Evolutionary conservation across 2,888 invertebrate species (phyloP).

Genomic region (Cerastis rubricosa): DNA sequence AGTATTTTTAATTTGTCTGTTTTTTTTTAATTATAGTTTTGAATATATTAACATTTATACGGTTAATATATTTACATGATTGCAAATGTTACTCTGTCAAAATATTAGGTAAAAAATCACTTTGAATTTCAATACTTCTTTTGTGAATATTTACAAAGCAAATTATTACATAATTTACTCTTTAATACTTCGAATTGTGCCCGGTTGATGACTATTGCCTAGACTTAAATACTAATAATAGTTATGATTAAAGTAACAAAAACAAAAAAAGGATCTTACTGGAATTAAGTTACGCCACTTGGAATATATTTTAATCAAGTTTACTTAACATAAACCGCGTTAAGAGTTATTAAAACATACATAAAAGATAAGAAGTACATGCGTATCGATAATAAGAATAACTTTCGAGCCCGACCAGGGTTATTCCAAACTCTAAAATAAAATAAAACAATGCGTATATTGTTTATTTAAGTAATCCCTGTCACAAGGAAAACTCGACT

Average conservation of each 20-base stretch:
- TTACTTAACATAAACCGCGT: background rate
- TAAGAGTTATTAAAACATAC: background rate
- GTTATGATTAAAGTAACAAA: background rate
- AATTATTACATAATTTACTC: background rate
- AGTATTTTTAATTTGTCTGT: constrained; percentile 14
- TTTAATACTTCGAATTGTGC: background rate
- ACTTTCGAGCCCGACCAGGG: too few relatives aligned
- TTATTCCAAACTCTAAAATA: constrained; percentile 4
- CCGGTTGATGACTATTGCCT: background rate
- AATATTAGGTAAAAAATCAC: background rate
- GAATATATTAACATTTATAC: background rate
- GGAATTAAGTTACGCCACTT: background rate
- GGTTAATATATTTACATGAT: background rate
- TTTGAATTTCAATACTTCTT: background rate
- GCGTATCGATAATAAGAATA: background rate
- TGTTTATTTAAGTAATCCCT: background rate
- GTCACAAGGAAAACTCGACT: background rate
- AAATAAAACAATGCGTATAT: background rate
- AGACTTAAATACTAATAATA: background rate
- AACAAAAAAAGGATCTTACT: background rate
- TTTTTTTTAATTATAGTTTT: background rate
- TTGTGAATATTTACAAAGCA: background rate
- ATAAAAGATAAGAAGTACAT: background rate
- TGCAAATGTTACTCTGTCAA: background rate
- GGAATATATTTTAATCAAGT: background rate